Percentiles rank a stretch among this genome's conserved stretches.
phyloP scores from a whole-genome alignment of 1,140 invertebrate species.

The Micrasema longulum region DNA sequence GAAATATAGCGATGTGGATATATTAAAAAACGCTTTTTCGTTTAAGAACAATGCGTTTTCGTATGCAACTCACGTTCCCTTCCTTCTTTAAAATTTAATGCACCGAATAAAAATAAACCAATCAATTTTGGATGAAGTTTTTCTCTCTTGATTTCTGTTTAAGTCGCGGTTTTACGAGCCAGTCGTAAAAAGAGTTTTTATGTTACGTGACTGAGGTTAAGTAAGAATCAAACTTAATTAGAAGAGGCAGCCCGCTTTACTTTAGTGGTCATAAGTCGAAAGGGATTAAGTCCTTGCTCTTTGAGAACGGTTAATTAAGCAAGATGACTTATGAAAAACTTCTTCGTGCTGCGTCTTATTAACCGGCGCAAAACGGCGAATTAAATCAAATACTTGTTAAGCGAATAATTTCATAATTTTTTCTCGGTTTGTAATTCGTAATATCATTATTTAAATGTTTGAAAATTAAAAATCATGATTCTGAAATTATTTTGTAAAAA shows the following conservation, averaged over 20 bases:
- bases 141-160: background rate
- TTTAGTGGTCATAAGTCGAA: background rate
- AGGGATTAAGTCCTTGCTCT: background rate
- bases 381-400: no score
- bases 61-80: conserved; percentile 3
- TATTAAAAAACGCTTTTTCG: no score
- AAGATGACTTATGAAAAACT: conserved; percentile 1
- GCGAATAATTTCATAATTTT: no score
- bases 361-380: no score
- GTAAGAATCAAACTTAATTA: conserved; percentile 19
- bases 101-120: conserved; percentile 27
- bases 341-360: no score
- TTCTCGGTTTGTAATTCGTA: no score
- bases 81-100: conserved; percentile 27
- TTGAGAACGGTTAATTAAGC: conserved; percentile 11
- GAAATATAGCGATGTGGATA: no score
- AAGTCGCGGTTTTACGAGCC: background rate
- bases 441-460: no score
- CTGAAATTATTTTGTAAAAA: no score
- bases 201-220: conserved; percentile 26
- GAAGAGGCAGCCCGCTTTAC: background rate
- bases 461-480: no score
- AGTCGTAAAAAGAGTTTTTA: conserved; percentile 6
- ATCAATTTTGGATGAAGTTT: background rate
- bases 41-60: no score